Percentiles rank a stretch among this genome's conserved stretches.
These are phyloP conservation scores for Lithophane leautieri DNA, from an alignment of 2,888 invertebrate genomes.

Conservation along the genomic window DNA sequence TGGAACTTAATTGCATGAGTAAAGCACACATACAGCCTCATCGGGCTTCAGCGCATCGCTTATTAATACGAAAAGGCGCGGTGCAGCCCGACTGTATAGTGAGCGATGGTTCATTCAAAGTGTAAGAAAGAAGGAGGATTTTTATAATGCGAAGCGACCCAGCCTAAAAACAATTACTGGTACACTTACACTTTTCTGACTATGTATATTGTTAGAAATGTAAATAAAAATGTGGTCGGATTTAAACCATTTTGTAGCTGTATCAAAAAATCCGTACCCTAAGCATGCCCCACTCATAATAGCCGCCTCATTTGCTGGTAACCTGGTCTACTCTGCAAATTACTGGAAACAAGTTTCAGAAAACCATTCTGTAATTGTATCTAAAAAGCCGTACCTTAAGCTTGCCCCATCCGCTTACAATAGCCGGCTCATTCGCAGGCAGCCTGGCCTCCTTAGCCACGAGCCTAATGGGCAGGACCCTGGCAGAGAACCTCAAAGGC, in stretches of 20 bases:
- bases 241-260: background rate
- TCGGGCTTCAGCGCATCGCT: background rate
- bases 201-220: no score
- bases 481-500: constrained; percentile 81
- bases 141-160: background rate
- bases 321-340: background rate
- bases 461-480: constrained; percentile 82
- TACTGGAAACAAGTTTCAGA: background rate
- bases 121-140: background rate
- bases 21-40: background rate
- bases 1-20: background rate
- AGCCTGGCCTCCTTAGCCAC: constrained; percentile 75
- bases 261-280: no score
- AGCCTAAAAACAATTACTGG: background rate
- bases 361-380: background rate
- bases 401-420: constrained; percentile 88
- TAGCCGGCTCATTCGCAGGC: constrained; percentile 77
- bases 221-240: background rate
- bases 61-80: background rate
- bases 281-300: background rate
- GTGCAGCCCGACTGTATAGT: background rate
- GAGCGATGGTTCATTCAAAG: background rate
- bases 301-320: background rate
- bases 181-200: background rate
- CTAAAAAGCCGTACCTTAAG: constrained; percentile 71